Evolutionary conservation across 2,888 invertebrate genomes (phyloP).

Genomic region (Tubulanus polymorphus): DNA sequence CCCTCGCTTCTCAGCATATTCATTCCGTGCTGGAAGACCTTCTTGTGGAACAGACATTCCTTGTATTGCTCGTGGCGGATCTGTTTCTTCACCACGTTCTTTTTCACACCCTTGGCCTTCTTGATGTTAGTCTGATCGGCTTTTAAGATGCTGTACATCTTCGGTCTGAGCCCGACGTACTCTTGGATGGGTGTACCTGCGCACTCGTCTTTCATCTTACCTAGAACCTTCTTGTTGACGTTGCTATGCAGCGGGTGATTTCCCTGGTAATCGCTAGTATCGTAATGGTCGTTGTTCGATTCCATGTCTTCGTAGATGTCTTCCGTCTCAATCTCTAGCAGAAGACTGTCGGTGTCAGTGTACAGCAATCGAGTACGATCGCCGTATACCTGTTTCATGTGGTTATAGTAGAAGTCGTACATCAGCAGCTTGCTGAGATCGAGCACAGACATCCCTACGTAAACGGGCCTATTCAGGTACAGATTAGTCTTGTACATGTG

Average conservation of each 20-base stretch:
- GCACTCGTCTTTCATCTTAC: conserved; percentile 41
- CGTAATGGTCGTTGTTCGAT: conserved; percentile 19
- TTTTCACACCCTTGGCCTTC: conserved; percentile 15
- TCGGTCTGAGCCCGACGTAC: conserved; percentile 27
- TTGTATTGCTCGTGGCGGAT: conserved; percentile 15
- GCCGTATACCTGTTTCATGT: conserved; percentile 32
- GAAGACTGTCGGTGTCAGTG: conserved; percentile 38
- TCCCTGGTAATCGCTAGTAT: conserved; percentile 32
- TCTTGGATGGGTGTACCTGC: conserved; percentile 28
- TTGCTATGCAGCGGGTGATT: conserved; percentile 23
- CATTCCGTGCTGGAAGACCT: conserved; percentile 20
- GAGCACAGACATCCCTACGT: conserved; percentile 47
- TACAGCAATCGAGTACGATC: conserved; percentile 24
- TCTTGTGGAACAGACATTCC: conserved; percentile 20
- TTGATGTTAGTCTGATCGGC: conserved; percentile 1
- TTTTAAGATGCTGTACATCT: conserved; percentile 8
- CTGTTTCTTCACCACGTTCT: conserved; percentile 9
- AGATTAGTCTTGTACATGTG: conserved; percentile 32
- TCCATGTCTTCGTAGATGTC: conserved; percentile 45
- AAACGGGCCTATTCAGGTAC: conserved; percentile 48
- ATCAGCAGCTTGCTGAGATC: conserved; percentile 51
- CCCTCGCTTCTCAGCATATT: conserved; percentile 17
- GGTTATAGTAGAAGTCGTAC: conserved; percentile 48
- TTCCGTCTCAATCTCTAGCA: conserved; percentile 31
- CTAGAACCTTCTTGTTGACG: conserved; percentile 34